Evolutionary conservation across 2,888 invertebrate genomes (phyloP), one percentile per base, ranked within the genome.

Genomic region (Ariolimax columbianus): DNA sequence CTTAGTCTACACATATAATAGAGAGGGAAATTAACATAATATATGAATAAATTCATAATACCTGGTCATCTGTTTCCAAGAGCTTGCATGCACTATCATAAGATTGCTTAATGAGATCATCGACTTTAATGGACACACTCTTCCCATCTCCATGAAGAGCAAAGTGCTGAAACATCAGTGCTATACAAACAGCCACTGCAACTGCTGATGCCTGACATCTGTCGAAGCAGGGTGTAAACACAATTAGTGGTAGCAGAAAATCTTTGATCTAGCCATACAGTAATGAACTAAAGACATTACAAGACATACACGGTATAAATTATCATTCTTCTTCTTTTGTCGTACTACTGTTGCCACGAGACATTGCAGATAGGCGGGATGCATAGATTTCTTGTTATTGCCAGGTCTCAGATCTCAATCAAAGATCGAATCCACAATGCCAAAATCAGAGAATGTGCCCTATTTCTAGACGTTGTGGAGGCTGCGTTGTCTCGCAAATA

Each of bases 171-270:
- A 91, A 77, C 90, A 92, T 91, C n/a, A 90, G 78, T 14, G 90
- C 90, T 81, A 92, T 89, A 9, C 89, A 89, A n/a, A 87, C 85
- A 26, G 90, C 87, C 63, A 92, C 90, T 26, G 92, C 91, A 6
- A 92, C 90, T 63, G 87, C 87, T 0, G 91, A 91, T 2, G 92
- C 91, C 75, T 89, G 89, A 79, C 92, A 92, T 75, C 92, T 92
- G 40, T 40, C 40, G 40, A 9, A 72, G 26, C 38, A 72, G 23
- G 23, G 40, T 40, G 40, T 40, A 40, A 40, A 40, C 38, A 40
- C 6, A 63, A 63, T 63, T 2, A n/a, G 4, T 63, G 59, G 19
- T 55, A 7, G 14, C 7, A 47, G 14, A 55, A 23, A 19, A 19
- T 7, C 17, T 14, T 2, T 55, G 6, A 2, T 17, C 23, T 55